These are phyloP conservation scores for Dioctria rufipes DNA, from an alignment of 2,888 invertebrate genomes.

Conservation along the genomic window DNA sequence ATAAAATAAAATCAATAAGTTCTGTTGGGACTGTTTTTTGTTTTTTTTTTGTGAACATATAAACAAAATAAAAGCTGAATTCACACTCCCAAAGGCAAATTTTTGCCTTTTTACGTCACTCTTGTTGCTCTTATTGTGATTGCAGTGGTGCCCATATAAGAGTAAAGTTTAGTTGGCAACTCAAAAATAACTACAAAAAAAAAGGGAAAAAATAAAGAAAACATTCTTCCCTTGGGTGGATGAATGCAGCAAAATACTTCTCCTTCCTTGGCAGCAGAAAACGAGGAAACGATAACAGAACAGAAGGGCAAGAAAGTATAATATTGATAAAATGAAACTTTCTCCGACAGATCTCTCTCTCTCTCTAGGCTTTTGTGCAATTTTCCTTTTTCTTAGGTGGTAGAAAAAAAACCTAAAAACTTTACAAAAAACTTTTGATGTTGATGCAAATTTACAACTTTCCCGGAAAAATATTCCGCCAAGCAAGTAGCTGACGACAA, in stretches of 20 bases:
- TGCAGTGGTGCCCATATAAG: slow-evolving; percentile 24
- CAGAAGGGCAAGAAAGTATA: slow-evolving; percentile 38
- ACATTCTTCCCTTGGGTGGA: slow-evolving; percentile 19
- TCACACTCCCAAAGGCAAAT: slow-evolving; percentile 37
- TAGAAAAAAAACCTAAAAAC: slow-evolving; percentile 5
- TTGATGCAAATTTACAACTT: slow-evolving; percentile 44
- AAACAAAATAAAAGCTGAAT: slow-evolving; percentile 29
- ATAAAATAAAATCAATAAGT: slow-evolving; percentile 51
- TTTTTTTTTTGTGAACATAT: too few relatives aligned
- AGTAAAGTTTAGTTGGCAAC: slow-evolving; percentile 29
- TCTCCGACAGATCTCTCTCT: neutral
- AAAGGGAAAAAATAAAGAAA: neutral
- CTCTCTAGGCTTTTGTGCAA: slow-evolving; percentile 16
- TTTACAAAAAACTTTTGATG: slow-evolving; percentile 26
- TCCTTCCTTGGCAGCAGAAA: neutral
- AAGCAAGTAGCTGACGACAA: neutral
- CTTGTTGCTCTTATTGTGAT: slow-evolving; percentile 46
- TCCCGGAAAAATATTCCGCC: neutral
- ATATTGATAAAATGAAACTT: slow-evolving; percentile 53
- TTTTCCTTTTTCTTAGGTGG: slow-evolving; percentile 21
- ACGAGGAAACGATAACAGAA: slow-evolving; percentile 23
- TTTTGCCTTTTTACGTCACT: slow-evolving; percentile 25
- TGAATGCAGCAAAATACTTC: slow-evolving; percentile 32
- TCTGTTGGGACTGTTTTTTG: slow-evolving; percentile 22
- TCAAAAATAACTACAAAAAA: slow-evolving; percentile 20